A percentile compares a stretch with the other conserved stretches of the same genome.
phyloP scores from a whole-genome alignment of 2,797 vertebrate species.

The Gymnothorax reevesii region DNA sequence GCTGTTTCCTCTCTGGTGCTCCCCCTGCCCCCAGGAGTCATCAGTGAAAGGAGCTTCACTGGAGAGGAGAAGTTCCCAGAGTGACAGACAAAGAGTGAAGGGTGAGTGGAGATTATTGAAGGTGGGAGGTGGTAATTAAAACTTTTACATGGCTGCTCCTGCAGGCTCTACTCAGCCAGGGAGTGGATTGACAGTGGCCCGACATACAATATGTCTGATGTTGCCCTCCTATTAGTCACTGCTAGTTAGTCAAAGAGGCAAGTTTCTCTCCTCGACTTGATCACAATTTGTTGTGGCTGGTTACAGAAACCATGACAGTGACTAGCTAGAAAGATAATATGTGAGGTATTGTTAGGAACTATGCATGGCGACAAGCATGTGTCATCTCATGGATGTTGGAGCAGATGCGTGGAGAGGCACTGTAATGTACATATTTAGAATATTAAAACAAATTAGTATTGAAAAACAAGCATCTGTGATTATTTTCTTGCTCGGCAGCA shows the following conservation, averaged over 20 bases:
- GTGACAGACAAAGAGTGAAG: background rate
- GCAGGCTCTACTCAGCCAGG: too few species aligned
- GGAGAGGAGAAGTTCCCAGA: background rate
- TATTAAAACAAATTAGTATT: too few species aligned
- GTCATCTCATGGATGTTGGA: too few species aligned
- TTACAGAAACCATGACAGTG: background rate
- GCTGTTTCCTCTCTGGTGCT: background rate
- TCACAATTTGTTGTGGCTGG: conserved; percentile 3
- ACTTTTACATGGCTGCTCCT: background rate
- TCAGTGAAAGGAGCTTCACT: background rate
- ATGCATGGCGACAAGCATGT: too few species aligned
- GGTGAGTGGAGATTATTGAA: background rate
- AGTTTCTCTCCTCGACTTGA: background rate
- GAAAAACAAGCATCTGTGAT: too few species aligned
- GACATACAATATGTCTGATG: conserved; percentile 10
- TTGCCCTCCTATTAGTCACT: background rate
- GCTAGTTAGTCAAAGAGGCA: background rate
- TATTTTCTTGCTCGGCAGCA: too few species aligned
- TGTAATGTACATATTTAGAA: too few species aligned
- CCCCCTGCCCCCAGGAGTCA: background rate
- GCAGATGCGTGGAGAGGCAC: too few species aligned
- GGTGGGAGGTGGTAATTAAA: background rate
- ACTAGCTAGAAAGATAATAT: too few species aligned
- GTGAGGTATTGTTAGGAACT: too few species aligned
- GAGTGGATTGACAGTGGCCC: background rate